A percentile compares a stretch with the other conserved stretches of the same genome.
Evolutionary conservation across 2,888 invertebrate genomes (phyloP).

Genomic region (Microctonus aethiopoides): DNA sequence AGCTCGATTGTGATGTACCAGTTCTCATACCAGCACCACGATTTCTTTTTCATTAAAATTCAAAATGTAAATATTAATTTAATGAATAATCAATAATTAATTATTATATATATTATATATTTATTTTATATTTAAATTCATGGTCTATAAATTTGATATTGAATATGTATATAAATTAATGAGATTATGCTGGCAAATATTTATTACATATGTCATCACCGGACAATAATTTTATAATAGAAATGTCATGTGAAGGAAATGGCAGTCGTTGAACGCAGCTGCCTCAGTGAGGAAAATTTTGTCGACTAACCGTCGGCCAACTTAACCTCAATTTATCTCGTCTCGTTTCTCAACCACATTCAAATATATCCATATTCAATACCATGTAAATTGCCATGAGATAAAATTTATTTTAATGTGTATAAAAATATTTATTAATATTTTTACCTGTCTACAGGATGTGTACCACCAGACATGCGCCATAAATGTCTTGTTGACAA

Average conservation of each 20-base stretch:
- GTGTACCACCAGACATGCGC: conserved; percentile 64
- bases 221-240: conserved; percentile 5
- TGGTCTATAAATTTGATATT: no score
- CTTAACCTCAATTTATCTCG: background rate
- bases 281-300: background rate
- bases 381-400: background rate
- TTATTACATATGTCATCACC: conserved; percentile 8
- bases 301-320: background rate
- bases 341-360: background rate
- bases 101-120: no score
- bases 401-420: background rate
- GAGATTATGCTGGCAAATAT: background rate
- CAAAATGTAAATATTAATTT: no score
- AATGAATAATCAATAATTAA: no score
- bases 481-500: conserved; percentile 53
- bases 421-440: background rate
- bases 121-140: no score
- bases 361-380: background rate
- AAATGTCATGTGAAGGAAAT: conserved; percentile 18
- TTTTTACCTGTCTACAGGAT: conserved; percentile 59
- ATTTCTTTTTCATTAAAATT: background rate
- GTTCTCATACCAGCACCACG: conserved; percentile 69
- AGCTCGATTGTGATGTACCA: conserved; percentile 72
- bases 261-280: conserved; percentile 1
- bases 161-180: background rate